Percentiles rank a stretch among this genome's conserved stretches.
These are phyloP conservation scores for Pachyrhynchus sulphureomaculatus DNA, from an alignment of 1,140 invertebrate species.

Conservation along the genomic window DNA sequence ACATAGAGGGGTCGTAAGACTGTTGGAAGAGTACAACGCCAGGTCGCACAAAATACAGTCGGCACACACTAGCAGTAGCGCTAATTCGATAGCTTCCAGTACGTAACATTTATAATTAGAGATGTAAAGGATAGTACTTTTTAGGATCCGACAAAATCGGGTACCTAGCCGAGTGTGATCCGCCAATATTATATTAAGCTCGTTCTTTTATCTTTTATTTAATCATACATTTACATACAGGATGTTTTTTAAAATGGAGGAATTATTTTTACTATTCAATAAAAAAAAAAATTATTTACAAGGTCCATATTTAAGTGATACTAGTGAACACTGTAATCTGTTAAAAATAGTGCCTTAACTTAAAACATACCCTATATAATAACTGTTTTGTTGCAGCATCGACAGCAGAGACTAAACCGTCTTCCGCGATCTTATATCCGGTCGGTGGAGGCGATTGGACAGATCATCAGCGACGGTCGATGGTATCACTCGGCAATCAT, in stretches of 20 bases:
- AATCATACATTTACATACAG: constrained; percentile 1
- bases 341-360: too few relatives aligned
- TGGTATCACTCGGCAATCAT: constrained; percentile 69
- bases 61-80: constrained; percentile 57
- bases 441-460: constrained; percentile 58
- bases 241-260: too few relatives aligned
- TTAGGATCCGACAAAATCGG: too few relatives aligned
- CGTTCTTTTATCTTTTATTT: background rate
- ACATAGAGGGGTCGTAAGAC: constrained; percentile 67
- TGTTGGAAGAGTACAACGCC: constrained; percentile 61
- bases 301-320: too few relatives aligned
- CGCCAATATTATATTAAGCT: too few relatives aligned
- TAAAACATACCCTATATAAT: too few relatives aligned
- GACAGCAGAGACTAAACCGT: constrained; percentile 70
- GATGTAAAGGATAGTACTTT: too few relatives aligned
- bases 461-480: constrained; percentile 67
- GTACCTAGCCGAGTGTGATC: background rate
- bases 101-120: background rate
- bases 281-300: too few relatives aligned
- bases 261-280: too few relatives aligned
- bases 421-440: constrained; percentile 62
- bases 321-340: too few relatives aligned
- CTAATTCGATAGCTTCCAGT: constrained; percentile 62
- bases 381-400: constrained; percentile 56
- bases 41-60: constrained; percentile 35